Percentiles rank a stretch among this genome's conserved stretches.
phyloP scores from a whole-genome alignment of 1,140 invertebrate genomes.

The Aphaenogaster floridana region DNA sequence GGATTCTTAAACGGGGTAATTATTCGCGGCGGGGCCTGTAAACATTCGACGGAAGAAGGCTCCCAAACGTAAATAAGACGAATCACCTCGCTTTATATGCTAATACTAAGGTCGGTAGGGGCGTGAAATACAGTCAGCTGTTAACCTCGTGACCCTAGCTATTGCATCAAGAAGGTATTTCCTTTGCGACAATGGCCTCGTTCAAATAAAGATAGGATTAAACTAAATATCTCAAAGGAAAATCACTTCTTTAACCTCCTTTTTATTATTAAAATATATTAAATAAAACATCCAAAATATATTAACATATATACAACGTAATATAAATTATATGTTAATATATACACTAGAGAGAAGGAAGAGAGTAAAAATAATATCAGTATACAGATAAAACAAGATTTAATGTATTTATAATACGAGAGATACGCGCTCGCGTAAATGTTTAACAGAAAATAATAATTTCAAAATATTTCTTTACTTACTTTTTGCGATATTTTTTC shows the following conservation, averaged over 20 bases:
- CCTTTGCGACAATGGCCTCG: constrained; percentile 65
- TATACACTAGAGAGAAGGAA: neutral
- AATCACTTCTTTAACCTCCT: neutral
- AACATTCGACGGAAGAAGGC: constrained; percentile 72
- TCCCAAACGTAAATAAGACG: constrained; percentile 80
- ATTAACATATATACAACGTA: neutral
- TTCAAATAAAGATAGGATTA: constrained; percentile 71
- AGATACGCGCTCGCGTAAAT: neutral
- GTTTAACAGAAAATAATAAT: neutral
- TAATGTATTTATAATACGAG: neutral
- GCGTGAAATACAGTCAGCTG: constrained; percentile 81
- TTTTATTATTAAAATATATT: neutral
- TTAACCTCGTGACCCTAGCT: constrained; percentile 78
- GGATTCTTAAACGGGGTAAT: constrained; percentile 29
- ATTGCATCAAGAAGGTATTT: constrained; percentile 74
- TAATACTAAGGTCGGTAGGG: constrained; percentile 76
- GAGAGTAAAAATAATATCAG: neutral
- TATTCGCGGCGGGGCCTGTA: constrained; percentile 64
- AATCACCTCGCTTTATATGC: constrained; percentile 81
- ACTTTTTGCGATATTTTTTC: neutral
- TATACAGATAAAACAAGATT: neutral
- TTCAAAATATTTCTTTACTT: neutral
- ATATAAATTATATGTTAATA: neutral
- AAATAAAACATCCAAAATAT: neutral
- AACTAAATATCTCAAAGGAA: constrained; percentile 30